phyloP scores from a whole-genome alignment of 2,888 invertebrate species.

The Thera obeliscata region DNA sequence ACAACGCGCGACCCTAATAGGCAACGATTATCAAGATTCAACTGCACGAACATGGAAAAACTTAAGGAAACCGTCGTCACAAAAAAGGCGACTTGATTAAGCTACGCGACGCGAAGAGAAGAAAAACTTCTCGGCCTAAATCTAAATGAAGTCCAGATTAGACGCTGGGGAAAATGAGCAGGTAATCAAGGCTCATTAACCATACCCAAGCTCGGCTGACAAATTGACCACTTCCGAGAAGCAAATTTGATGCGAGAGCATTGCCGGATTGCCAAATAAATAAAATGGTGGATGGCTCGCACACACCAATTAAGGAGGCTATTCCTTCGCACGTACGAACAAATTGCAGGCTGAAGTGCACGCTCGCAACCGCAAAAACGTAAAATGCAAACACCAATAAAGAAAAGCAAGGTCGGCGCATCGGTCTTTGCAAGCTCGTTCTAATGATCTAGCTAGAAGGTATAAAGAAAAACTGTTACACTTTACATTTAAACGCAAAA shows the following conservation, averaged over 20 bases:
- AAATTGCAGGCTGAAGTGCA: constrained; percentile 71
- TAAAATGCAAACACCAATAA: constrained; percentile 37
- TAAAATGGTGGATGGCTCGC: constrained; percentile 55
- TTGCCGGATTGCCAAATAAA: constrained; percentile 52
- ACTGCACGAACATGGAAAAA: constrained; percentile 41
- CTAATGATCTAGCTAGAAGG: constrained; percentile 17
- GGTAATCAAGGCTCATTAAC: constrained; percentile 53
- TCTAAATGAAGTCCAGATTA: constrained; percentile 35
- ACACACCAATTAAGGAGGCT: constrained; percentile 70
- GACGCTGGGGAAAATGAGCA: constrained; percentile 40
- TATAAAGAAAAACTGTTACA: constrained; percentile 10
- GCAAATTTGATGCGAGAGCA: constrained; percentile 54
- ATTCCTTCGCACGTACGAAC: constrained; percentile 78
- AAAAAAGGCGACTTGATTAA: constrained; percentile 29
- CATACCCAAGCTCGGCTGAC: constrained; percentile 50
- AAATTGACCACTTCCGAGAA: constrained; percentile 67
- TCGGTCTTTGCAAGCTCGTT: constrained; percentile 10
- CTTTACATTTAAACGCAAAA: constrained; percentile 17
- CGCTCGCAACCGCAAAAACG: constrained; percentile 45
- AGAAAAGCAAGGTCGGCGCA: constrained; percentile 16
- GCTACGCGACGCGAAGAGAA: constrained; percentile 4
- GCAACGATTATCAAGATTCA: constrained; percentile 53
- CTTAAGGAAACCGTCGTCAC: constrained; percentile 37
- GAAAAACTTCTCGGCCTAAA: constrained; percentile 24
- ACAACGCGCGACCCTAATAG: constrained; percentile 52